A percentile compares a stretch with the other conserved stretches of the same genome.
phyloP scores from a whole-genome alignment of 2,113 vertebrate species.

The Macquaria australasica region DNA sequence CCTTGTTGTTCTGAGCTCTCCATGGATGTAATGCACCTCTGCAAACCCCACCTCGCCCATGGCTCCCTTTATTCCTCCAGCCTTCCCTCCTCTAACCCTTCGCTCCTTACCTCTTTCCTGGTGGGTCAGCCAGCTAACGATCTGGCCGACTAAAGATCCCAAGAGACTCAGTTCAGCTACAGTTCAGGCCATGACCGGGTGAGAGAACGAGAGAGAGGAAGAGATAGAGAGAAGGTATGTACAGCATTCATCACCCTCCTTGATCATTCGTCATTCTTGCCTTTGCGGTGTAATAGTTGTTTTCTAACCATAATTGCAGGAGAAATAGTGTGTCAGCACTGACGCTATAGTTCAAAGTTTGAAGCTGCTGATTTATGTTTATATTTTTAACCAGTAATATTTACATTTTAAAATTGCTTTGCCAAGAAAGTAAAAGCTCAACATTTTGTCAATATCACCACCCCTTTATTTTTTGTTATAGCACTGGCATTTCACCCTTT shows the following conservation, averaged over 20 bases:
- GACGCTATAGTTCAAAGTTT: slow-evolving; percentile 13
- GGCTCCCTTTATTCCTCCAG: slow-evolving; percentile 49
- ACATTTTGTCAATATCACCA: slow-evolving; percentile 6
- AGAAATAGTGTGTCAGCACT: slow-evolving; percentile 13
- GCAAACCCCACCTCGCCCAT: slow-evolving; percentile 20
- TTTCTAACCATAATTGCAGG: slow-evolving; percentile 28
- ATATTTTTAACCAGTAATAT: neutral
- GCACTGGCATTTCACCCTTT: neutral
- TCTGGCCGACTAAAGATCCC: slow-evolving; percentile 76
- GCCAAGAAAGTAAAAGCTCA: slow-evolving; percentile 18
- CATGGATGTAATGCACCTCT: slow-evolving; percentile 59
- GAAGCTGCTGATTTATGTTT: slow-evolving; percentile 28
- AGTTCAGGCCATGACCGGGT: slow-evolving; percentile 79
- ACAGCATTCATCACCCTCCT: slow-evolving; percentile 49
- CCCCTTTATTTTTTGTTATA: neutral
- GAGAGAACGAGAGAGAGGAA: slow-evolving; percentile 43
- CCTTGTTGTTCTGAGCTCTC: slow-evolving; percentile 69
- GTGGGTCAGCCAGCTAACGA: slow-evolving; percentile 83
- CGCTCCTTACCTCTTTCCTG: slow-evolving; percentile 64
- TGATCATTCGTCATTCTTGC: slow-evolving; percentile 49
- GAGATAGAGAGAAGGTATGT: slow-evolving; percentile 32
- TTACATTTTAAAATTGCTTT: slow-evolving; percentile 25
- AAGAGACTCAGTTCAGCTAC: slow-evolving; percentile 80
- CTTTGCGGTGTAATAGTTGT: slow-evolving; percentile 39
- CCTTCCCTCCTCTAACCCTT: slow-evolving; percentile 54